Evolutionary conservation across 2,113 vertebrate genomes (phyloP).

Genomic region (Labeo rohita): DNA sequence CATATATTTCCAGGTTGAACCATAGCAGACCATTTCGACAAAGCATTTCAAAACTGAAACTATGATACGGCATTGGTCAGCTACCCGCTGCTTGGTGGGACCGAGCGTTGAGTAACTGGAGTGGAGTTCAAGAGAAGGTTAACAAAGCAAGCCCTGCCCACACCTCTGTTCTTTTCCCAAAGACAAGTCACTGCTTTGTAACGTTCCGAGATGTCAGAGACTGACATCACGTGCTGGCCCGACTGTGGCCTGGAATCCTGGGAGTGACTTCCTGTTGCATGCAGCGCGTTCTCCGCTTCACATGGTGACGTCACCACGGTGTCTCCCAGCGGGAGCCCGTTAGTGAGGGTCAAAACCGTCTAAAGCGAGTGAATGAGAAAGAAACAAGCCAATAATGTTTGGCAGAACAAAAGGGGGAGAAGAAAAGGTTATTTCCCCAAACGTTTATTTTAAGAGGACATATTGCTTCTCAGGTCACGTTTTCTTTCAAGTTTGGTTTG

Average conservation of each 20-base stretch:
- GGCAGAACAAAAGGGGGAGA: slow-evolving; percentile 34
- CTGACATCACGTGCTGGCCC: slow-evolving; percentile 56
- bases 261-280: slow-evolving; percentile 68
- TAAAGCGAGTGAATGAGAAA: slow-evolving; percentile 36
- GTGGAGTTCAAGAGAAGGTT: slow-evolving; percentile 52
- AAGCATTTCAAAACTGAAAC: slow-evolving; percentile 28
- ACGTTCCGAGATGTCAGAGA: slow-evolving; percentile 53
- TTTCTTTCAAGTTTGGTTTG: slow-evolving; percentile 55
- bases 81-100: slow-evolving; percentile 23
- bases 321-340: slow-evolving; percentile 54
- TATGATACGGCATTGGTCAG: slow-evolving; percentile 3
- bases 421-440: slow-evolving; percentile 46
- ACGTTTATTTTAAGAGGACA: slow-evolving; percentile 56
- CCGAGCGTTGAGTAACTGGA: slow-evolving; percentile 43
- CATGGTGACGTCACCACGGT: slow-evolving; percentile 64
- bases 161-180: slow-evolving; percentile 52
- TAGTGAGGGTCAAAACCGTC: slow-evolving; percentile 58
- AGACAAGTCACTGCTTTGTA: slow-evolving; percentile 50
- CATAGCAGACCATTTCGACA: neutral
- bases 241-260: slow-evolving; percentile 59
- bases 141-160: slow-evolving; percentile 58
- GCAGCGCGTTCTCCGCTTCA: slow-evolving; percentile 65
- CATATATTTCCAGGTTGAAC: slow-evolving; percentile 13
- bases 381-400: slow-evolving; percentile 26
- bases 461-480: slow-evolving; percentile 43